phyloP scores from a whole-genome alignment of 2,113 vertebrate genomes.

The Actenoides lindsayi region DNA sequence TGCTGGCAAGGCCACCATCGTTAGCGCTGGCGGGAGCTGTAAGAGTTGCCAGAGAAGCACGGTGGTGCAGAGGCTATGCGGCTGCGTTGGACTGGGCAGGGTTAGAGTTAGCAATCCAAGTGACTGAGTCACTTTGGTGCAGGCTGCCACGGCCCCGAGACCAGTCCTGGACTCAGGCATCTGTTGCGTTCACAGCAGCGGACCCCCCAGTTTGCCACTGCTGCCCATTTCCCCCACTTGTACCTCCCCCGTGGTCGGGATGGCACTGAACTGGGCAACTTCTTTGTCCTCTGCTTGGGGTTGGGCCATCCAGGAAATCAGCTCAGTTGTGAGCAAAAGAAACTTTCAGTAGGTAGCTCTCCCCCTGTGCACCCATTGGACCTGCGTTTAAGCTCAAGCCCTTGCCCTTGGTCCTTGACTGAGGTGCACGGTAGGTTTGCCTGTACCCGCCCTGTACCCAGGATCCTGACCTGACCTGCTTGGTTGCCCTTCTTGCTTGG shows the following conservation, averaged over 20 bases:
- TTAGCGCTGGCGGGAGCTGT: not conserved
- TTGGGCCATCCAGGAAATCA: too few relatives aligned
- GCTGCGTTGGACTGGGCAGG: not conserved
- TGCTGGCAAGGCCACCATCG: not conserved
- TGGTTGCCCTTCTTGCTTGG: not conserved
- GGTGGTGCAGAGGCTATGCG: not conserved
- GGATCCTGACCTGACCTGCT: not conserved
- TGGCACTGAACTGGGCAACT: not conserved
- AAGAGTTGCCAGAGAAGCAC: not conserved
- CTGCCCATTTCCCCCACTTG: not conserved
- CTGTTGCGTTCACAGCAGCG: not conserved
- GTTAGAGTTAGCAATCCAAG: not conserved
- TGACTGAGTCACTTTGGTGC: fast-evolving
- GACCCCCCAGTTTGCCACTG: not conserved
- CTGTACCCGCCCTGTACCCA: not conserved
- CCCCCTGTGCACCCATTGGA: fast-evolving
- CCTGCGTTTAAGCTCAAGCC: not conserved
- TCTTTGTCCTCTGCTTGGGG: not conserved
- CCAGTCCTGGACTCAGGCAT: not conserved
- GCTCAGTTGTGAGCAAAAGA: not conserved
- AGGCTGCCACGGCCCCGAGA: not conserved
- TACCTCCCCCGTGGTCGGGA: not conserved
- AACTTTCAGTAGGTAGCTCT: not conserved
- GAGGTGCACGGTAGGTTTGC: not conserved
- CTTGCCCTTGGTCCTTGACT: not conserved